Conservation (phyloP, 2,113 vertebrate genomes). For the Machaerirhynchus nigripectus region DNA sequence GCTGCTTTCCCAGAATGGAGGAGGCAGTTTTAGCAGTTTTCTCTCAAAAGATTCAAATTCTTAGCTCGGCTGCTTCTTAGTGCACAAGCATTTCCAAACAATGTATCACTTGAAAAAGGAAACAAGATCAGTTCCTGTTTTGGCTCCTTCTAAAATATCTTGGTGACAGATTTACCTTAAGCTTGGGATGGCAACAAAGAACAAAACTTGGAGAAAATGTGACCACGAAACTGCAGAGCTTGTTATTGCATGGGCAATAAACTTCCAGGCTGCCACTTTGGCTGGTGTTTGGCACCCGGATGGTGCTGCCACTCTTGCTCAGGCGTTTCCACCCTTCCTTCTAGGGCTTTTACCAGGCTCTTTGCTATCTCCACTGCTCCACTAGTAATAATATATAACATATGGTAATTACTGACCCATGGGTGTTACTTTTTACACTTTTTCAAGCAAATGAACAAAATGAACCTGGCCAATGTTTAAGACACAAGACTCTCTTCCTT, state of each 20-base stretch:
- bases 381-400: not conserved
- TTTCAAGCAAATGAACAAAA: not conserved
- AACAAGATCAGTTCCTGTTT: not conserved
- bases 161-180: not conserved
- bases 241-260: not conserved
- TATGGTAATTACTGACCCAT: not conserved
- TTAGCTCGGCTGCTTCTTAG: not conserved
- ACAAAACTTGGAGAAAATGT: not conserved
- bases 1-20: not conserved
- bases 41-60: not conserved
- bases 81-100: not conserved
- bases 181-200: not conserved
- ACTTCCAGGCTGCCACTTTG: not conserved
- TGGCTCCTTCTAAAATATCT: not conserved
- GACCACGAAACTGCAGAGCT: not conserved
- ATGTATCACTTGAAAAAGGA: not conserved
- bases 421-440: not conserved
- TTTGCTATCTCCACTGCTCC: not conserved
- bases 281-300: not conserved
- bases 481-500: not conserved
- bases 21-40: not conserved
- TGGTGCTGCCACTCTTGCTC: accelerated
- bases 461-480: not conserved
- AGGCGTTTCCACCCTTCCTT: not conserved
- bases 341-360: not conserved